Base-by-base conservation (phyloP, 1,140 invertebrate species). In the Chymomyza costata region DNA sequence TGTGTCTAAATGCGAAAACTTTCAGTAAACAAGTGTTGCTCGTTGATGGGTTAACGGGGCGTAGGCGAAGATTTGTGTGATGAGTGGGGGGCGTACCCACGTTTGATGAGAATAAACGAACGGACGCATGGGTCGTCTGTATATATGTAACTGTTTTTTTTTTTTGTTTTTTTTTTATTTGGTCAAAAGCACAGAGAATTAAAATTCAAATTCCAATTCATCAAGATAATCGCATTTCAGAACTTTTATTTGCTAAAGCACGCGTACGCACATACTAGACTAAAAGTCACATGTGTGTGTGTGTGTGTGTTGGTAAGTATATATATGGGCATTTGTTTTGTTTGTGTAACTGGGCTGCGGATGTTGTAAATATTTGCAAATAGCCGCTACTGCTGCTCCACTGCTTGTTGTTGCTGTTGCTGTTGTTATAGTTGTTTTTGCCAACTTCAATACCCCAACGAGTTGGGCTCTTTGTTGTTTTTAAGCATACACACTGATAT, bases 201-300 rank as follows among this genome's bases (percentile, higher is more conserved):
- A 80, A 80, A 80, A 80, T 80, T 80, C 60, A 80, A 80, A 80
- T 80, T 80, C 73, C 74, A 80, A 80, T 80, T 80, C 74, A 80
- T 80, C 74, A 80, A 81, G 74, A 80, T 80, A 80, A 80, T 80
- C 74, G 74, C 74, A 80, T 80, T 80, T 81, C 74, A 81, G 65
- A 81, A 81, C 74, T 81, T 76, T 81, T 80, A 74, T 80, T 80
- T 80, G 69, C 67, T 55, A 55, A 64, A 46, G 54, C 59, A 54
- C 54, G 18, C 54, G 45, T 50, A 47, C 34, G 25, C 5, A 28
- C 25, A 28, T 28, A 10, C 25, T 28, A 10, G 25, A n/a, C n/a
- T n/a, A 57, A 45, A 65, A 71, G 63, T 67, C 65, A 58, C 56
- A 70, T 46, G 13, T 32, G 17, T 16, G 18, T 46, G 13, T 35